These are phyloP conservation scores for Lathamus discolor DNA, from an alignment of 2,113 vertebrate genomes.

Conservation along the genomic window DNA sequence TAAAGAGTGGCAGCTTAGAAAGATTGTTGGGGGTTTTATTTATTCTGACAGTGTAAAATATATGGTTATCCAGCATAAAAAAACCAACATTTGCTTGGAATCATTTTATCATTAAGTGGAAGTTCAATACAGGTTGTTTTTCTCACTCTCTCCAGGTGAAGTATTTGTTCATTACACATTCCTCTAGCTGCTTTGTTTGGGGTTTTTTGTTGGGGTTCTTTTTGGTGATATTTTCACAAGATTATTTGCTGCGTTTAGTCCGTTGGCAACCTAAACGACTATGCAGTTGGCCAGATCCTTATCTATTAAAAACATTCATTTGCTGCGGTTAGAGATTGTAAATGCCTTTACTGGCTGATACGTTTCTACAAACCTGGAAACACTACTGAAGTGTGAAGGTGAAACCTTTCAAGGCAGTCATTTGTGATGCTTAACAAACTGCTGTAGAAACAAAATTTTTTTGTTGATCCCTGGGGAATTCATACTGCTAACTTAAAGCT, in stretches of 20 bases:
- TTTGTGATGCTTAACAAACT: background rate
- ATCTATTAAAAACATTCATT: background rate
- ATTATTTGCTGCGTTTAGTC: background rate
- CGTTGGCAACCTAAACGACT: background rate
- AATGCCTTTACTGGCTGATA: background rate
- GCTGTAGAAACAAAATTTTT: background rate
- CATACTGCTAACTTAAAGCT: background rate
- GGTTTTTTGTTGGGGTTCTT: background rate
- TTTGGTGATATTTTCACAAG: background rate
- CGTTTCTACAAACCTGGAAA: background rate
- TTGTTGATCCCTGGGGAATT: background rate
- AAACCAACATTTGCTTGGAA: background rate
- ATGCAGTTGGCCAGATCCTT: background rate
- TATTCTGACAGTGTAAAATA: background rate
- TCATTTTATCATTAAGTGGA: background rate
- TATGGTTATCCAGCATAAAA: background rate
- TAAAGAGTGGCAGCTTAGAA: background rate
- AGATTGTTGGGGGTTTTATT: fast-evolving
- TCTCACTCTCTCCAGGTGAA: background rate
- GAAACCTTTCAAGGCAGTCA: background rate
- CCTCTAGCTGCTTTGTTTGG: background rate
- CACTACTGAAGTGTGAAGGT: background rate
- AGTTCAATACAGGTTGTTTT: background rate
- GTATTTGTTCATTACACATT: background rate
- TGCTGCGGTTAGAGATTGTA: background rate